Percentiles rank a stretch among this genome's conserved stretches.
Conservation (phyloP, 2,888 invertebrate species). For the Himalopsyche kuldschensis region DNA sequence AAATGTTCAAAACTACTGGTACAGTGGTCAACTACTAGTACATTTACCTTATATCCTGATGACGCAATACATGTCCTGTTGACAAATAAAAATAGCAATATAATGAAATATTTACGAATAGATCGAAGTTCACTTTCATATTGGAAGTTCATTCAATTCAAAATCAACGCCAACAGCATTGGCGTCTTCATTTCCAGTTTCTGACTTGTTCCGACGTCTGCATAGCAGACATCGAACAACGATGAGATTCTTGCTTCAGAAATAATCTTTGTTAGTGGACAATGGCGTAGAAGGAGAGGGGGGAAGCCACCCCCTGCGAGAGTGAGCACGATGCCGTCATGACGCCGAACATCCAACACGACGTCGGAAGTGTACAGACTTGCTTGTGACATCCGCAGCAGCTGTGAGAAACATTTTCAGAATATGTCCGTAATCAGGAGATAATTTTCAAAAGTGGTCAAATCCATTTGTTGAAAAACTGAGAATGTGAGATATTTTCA, state of each 20-base stretch:
- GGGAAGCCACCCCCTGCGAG: background rate
- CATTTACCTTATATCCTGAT: too few relatives aligned
- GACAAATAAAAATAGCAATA: background rate
- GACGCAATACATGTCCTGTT: background rate
- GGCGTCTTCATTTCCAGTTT: background rate
- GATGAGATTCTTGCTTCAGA: background rate
- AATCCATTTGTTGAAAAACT: too few relatives aligned
- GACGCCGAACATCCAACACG: background rate
- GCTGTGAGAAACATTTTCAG: background rate
- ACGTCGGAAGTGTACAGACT: background rate
- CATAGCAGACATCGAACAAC: background rate
- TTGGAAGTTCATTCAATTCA: background rate
- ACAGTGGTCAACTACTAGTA: too few relatives aligned
- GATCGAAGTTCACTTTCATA: background rate
- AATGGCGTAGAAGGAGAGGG: background rate
- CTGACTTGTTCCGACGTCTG: background rate
- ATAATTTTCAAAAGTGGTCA: too few relatives aligned
- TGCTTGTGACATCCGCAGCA: background rate
- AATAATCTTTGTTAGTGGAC: background rate
- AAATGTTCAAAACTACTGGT: too few relatives aligned
- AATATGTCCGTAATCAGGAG: too few relatives aligned
- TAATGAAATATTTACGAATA: background rate
- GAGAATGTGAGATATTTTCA: too few relatives aligned
- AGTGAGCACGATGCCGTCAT: background rate
- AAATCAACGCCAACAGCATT: background rate